Conservation (phyloP, 2,888 invertebrate species). For the Antheraea yamamai region DNA sequence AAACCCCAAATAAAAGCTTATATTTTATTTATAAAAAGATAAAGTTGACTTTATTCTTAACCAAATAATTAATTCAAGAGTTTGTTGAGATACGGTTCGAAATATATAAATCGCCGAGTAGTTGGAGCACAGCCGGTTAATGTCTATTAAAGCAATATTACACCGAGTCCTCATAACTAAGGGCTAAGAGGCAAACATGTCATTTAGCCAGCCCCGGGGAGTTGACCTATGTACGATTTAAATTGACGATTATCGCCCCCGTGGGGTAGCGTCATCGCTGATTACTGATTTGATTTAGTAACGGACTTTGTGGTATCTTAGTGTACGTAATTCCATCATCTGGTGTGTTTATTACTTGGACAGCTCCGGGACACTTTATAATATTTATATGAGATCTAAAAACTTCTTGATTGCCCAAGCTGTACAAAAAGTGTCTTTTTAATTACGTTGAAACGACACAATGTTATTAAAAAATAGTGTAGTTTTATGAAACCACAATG, state of each 20-base stretch:
- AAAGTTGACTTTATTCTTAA: background rate
- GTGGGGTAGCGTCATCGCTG: conserved; percentile 17
- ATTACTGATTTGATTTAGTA: conserved; percentile 22
- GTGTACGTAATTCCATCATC: conserved; percentile 10
- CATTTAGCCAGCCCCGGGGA: conserved; percentile 37
- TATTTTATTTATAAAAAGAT: too few relatives aligned
- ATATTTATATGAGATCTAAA: too few relatives aligned
- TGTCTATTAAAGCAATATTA: conserved; percentile 4
- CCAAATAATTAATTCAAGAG: background rate
- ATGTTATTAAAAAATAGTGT: too few relatives aligned
- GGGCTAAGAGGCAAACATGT: conserved; percentile 33
- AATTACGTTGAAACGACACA: too few relatives aligned
- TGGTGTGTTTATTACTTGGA: background rate
- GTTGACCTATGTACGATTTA: conserved; percentile 60
- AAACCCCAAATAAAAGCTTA: background rate
- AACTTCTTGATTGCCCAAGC: background rate
- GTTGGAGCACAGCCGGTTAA: background rate
- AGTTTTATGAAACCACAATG: too few relatives aligned
- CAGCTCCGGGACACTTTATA: background rate
- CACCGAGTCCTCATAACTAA: conserved; percentile 7
- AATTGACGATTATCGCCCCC: conserved; percentile 60
- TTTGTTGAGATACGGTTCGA: background rate
- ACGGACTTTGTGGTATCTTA: conserved; percentile 14
- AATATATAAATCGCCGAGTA: background rate
- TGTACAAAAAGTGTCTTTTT: background rate